Evolutionary conservation across 2,888 invertebrate genomes (phyloP), one percentile per base, ranked within the genome.

Genomic region (Cancer borealis): DNA sequence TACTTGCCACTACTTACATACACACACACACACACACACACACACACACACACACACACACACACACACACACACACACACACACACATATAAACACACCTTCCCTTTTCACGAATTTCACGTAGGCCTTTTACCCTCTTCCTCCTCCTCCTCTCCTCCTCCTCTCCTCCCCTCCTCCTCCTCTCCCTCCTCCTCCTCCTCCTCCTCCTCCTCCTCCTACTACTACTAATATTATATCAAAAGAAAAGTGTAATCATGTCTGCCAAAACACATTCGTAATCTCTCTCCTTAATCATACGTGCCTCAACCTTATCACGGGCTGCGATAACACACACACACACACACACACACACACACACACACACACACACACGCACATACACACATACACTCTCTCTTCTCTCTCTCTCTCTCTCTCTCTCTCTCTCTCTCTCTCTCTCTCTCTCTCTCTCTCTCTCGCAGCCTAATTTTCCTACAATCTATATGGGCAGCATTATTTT

Each of bases 1-100:
- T 14, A n/a, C 66, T 12, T 10, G 26, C 30, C 30, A 79, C 30
- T 30, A 79, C 79, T 30, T 30, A 79, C 79, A 79, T 30, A 79
- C 79, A 79, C 79, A 79, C 79, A 79, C 79, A 79, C 79, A 79
- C 79, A 79, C 79, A 79, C 79, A 79, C 79, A 79, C 79, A 79
- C 79, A 79, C 79, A 30, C 66, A 66, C 66, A 66, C 66, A 66
- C 66, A 66, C 66, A 66, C 66, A 66, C 66, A 66, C 66, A 66
- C 66, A n/a, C n/a, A 66, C n/a, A 79, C 79, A 79, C 79, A 79
- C 79, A 79, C 79, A 79, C 79, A 79, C 79, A 79, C 79, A 30
- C 66, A 66, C 66, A 66, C 66, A 66, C 66, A 66, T n/a, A 66
- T n/a, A 66, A n/a, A 4, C 4, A 66, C n/a, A 8, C 21, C n/a